Evolutionary conservation across 23 tunicate species (phyloP), one percentile per base, ranked within the genome.

Genomic region (Styela plicata): DNA sequence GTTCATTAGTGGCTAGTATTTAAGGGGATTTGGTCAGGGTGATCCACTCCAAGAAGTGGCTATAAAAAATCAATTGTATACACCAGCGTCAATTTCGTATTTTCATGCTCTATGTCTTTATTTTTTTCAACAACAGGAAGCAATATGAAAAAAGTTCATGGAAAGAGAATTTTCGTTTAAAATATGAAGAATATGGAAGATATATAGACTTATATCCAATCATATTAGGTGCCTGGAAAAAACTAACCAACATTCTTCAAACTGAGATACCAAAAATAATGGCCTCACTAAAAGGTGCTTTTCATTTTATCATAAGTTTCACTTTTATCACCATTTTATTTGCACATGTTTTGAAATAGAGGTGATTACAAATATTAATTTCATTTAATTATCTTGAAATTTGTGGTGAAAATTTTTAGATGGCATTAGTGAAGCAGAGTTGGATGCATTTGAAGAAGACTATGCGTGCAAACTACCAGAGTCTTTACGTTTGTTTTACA

Each of bases 141-240:
- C 17, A 19, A 44, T 16, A 52, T 33, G 5, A 13, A 76, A n/a
- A 44, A 76, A 24, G n/a, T n/a, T n/a, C 81, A 27, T 76, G 81
- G 81, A 25, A 36, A 29, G 64, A 44, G 18, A 76, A 53, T 18
- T 76, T 33, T 53, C 18, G 0, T 25, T 23, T 33, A 36, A 36
- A 76, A 16, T 76, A 44, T 44, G 0, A 24, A 24, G 2, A 44
- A 0, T 76, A 17, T 52, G 81, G 81, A 17, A 23, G 1, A 52
- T 44, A 36, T 57, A 1, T 76, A 24, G 21, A 36, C 13, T 24
- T 17, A 36, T 36, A 76, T 33, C 2, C 33, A 10, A 31, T 33
- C 7, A 36, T 76, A 0, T 27, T 76, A 13, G 19, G 63, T 52
- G 21, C 81, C 10, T 76, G 81, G 81, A 76, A 21, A 7, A 76